Conservation (phyloP, 2,888 invertebrate genomes). For the Drosophila lutescens region DNA sequence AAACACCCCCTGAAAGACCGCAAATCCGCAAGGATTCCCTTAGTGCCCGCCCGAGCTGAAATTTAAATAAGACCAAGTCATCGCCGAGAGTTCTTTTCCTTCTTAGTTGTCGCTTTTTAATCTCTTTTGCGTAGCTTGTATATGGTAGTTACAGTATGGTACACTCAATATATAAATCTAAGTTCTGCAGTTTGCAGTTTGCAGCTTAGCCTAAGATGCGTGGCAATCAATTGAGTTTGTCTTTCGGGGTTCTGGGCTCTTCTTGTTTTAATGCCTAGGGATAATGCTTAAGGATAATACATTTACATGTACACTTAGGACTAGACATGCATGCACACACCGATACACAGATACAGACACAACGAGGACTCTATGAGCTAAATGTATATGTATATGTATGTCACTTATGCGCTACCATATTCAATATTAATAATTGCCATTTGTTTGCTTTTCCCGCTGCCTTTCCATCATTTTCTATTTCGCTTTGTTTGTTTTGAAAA, state of each 20-base stretch:
- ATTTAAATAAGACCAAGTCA: constrained; percentile 50
- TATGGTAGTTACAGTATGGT: constrained; percentile 34
- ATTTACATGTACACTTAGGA: constrained; percentile 47
- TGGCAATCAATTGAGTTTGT: constrained; percentile 32
- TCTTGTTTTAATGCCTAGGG: background rate
- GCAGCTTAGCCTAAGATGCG: constrained; percentile 43
- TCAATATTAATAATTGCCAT: constrained; percentile 74
- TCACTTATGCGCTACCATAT: constrained; percentile 55
- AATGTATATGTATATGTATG: constrained; percentile 11
- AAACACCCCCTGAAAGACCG: constrained; percentile 17
- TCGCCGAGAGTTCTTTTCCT: constrained; percentile 27
- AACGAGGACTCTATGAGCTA: constrained; percentile 47
- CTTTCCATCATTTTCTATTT: constrained; percentile 12
- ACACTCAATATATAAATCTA: constrained; percentile 45
- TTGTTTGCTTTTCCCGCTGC: constrained; percentile 46
- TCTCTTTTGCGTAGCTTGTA: constrained; percentile 40
- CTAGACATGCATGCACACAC: constrained; percentile 43
- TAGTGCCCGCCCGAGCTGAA: constrained; percentile 11
- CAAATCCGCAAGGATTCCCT: constrained; percentile 12
- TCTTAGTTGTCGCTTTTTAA: constrained; percentile 44
- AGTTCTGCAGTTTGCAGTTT: constrained; percentile 26
- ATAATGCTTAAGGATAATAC: constrained; percentile 11
- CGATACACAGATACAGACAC: constrained; percentile 26
- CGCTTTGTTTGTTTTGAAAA: constrained; percentile 65
- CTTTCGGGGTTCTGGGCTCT: background rate